These are phyloP conservation scores for Drosophila gaucha DNA, from an alignment of 2,888 invertebrate species.

Conservation along the genomic window DNA sequence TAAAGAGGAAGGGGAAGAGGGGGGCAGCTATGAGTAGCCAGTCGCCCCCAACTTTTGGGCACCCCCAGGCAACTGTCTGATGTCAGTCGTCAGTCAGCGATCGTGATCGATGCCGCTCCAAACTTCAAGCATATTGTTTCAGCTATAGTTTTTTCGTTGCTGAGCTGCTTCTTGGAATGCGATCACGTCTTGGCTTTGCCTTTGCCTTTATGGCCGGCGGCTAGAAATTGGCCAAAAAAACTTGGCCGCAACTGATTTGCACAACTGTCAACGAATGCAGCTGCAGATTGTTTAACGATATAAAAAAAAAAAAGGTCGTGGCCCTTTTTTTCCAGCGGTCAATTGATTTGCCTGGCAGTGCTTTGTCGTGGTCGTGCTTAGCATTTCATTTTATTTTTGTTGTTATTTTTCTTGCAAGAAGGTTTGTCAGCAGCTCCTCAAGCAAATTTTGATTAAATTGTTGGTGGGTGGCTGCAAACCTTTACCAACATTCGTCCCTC, in stretches of 20 bases:
- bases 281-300: slow-evolving; percentile 52
- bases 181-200: slow-evolving; percentile 54
- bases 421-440: slow-evolving; percentile 53
- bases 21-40: neutral
- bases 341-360: slow-evolving; percentile 62
- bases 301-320: slow-evolving; percentile 37
- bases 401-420: neutral
- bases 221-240: slow-evolving; percentile 68
- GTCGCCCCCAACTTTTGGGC: slow-evolving; percentile 23
- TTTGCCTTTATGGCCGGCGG: slow-evolving; percentile 40
- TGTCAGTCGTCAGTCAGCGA: slow-evolving; percentile 67
- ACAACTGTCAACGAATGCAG: slow-evolving; percentile 74
- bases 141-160: neutral
- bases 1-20: neutral
- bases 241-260: slow-evolving; percentile 47
- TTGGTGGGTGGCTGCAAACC: slow-evolving; percentile 35
- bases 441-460: slow-evolving; percentile 60
- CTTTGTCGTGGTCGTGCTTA: slow-evolving; percentile 51
- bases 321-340: slow-evolving; percentile 54
- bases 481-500: neutral
- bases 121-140: slow-evolving; percentile 48
- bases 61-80: slow-evolving; percentile 53
- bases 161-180: slow-evolving; percentile 68
- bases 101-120: slow-evolving; percentile 73
- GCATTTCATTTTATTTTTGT: no score